Evolutionary conservation across 2,113 vertebrate genomes (phyloP).

Genomic region (Zapus hudsonius): DNA sequence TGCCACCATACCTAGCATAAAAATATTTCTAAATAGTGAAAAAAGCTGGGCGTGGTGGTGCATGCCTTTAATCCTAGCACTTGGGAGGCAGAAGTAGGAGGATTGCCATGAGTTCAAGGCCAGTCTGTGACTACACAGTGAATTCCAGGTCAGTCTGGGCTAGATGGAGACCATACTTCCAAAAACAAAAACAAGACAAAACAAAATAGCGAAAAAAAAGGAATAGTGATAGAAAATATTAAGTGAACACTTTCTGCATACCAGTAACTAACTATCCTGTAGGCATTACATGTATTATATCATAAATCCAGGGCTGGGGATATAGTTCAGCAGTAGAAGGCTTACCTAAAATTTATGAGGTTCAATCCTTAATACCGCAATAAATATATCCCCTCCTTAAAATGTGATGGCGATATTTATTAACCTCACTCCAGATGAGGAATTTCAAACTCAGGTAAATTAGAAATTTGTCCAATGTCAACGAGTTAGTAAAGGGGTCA

Average conservation of each 20-base stretch:
- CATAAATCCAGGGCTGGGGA: background rate
- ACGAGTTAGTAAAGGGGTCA: background rate
- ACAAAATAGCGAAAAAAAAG: too few relatives aligned
- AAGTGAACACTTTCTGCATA: constrained; percentile 2
- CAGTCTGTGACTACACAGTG: too few relatives aligned
- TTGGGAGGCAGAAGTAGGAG: too few relatives aligned
- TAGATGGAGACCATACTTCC: too few relatives aligned
- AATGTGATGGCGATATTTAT: background rate
- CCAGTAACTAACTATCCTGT: background rate
- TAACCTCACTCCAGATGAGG: constrained; percentile 39
- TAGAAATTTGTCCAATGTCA: background rate
- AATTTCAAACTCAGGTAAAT: background rate
- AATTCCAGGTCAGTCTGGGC: too few relatives aligned
- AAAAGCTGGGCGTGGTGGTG: too few relatives aligned
- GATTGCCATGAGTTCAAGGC: too few relatives aligned
- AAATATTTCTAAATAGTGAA: too few relatives aligned
- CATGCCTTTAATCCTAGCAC: too few relatives aligned
- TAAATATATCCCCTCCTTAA: background rate
- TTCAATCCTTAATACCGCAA: background rate
- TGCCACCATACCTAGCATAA: too few relatives aligned
- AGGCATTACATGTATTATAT: background rate
- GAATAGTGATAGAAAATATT: background rate
- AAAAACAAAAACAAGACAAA: too few relatives aligned
- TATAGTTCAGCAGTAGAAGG: background rate
- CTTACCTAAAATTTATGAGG: background rate